Base-by-base conservation (phyloP, 2,797 vertebrate species). In the Streptopelia turtur region DNA sequence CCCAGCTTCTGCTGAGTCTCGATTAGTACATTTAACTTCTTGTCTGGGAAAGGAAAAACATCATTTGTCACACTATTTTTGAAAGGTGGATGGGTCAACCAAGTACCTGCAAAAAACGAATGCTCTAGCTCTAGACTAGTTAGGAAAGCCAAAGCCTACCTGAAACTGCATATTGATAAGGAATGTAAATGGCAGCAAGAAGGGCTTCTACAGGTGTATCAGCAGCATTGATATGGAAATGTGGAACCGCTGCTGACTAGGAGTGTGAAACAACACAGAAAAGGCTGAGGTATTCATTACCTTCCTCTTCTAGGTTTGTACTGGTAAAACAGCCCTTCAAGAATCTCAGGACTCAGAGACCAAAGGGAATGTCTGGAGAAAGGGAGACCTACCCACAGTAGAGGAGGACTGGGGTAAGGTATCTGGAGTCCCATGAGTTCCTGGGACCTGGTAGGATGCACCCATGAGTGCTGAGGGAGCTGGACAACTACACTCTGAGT, bases 11-110 rank as follows among this genome's bases (percentile, higher is more conserved):
- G 6, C n/a, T 72, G 49, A 57, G 25, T 61, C 18, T 47, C 49
- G 41, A 7, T 0, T 0, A 61, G 9, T 22, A 25, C 1, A 2
- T n/a, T 47, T 33, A 76, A 55, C n/a, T 10, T 75, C 22, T 65
- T 60, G 7, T 28, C 35, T 80, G 28, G 10, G 25, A 66, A 41
- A 57, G 9, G 28, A 43, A 76, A 76, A 88, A 37, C 8, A 23
- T 16, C 3, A 27, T 88, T 85, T 53, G 57, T 16, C 23, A 57
- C 27, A 45, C 23, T 53, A 43, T 4, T 4, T 80, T 55, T 76
- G 56, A 76, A 39, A 80, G 16, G 35, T 35, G 28, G 25, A 28
- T 35, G 41, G 14, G 25, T 52, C 27, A 61, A 41, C 16, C 37
- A 53, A 53, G 13, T 4, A 41, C 23, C 15, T 33, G 50, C 30